phyloP scores from a whole-genome alignment of 2,888 invertebrate species.

The Caenorhabditis wallacei region DNA sequence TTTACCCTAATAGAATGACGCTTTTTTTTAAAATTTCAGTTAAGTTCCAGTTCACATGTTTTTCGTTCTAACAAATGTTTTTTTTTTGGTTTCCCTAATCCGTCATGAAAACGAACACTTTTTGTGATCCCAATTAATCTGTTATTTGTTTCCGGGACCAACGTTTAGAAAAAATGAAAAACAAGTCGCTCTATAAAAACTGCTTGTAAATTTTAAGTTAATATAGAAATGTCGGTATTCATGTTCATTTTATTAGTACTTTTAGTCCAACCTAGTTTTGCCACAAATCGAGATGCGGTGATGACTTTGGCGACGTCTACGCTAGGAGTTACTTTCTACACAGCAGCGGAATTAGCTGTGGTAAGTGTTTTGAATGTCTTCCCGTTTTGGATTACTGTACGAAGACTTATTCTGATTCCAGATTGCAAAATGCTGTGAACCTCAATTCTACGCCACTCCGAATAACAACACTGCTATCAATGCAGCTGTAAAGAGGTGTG shows the following conservation, averaged over 20 bases:
- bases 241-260: neutral
- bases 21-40: too few relatives aligned
- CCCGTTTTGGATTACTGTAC: neutral
- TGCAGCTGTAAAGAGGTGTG: neutral
- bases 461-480: conserved; percentile 27
- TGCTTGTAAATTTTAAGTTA: too few relatives aligned
- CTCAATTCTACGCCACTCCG: conserved; percentile 22
- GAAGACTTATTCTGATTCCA: neutral
- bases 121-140: too few relatives aligned
- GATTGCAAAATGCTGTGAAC: conserved; percentile 40
- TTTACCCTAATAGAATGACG: too few relatives aligned
- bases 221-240: too few relatives aligned
- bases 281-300: conserved; percentile 10
- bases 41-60: too few relatives aligned
- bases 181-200: neutral
- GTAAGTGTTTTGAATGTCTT: conserved; percentile 14
- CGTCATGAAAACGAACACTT: too few relatives aligned
- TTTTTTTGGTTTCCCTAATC: neutral
- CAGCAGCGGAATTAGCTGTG: conserved; percentile 3
- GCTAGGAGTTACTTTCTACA: conserved; percentile 15
- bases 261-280: neutral
- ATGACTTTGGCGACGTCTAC: conserved; percentile 3
- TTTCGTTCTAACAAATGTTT: too few relatives aligned
- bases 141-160: conserved; percentile 4
- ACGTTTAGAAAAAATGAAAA: conserved; percentile 4